phyloP scores from a whole-genome alignment of 2,888 invertebrate species.

The Linnaemya tessellans region DNA sequence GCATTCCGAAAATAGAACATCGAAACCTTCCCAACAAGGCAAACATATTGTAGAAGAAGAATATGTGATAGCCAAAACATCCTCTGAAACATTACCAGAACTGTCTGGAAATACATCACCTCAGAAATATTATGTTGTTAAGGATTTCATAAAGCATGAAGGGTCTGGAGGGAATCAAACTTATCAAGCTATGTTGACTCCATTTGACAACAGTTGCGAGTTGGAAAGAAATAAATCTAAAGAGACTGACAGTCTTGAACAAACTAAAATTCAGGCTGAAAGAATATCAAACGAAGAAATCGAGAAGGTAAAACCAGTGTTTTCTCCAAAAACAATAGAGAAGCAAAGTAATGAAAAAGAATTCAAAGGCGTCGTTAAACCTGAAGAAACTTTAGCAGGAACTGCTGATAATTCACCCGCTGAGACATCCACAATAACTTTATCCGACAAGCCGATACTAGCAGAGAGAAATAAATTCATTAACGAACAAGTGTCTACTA shows the following conservation, averaged over 20 bases:
- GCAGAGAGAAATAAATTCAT: constrained; percentile 42
- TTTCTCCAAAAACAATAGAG: not conserved
- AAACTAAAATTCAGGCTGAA: not conserved
- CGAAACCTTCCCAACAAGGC: not conserved
- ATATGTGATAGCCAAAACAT: not conserved
- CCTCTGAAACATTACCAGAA: not conserved
- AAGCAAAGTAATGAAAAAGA: not conserved
- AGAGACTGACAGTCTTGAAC: not conserved
- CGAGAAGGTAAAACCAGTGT: not conserved
- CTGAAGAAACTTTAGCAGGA: not conserved
- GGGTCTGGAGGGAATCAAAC: constrained; percentile 11
- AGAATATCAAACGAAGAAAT: not conserved
- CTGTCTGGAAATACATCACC: constrained; percentile 1
- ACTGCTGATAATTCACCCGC: not conserved
- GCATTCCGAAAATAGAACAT: not conserved
- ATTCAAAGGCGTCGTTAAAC: not conserved
- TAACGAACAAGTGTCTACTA: not conserved
- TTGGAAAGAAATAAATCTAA: not conserved
- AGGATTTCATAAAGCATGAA: constrained; percentile 46
- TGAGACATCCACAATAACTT: not conserved
- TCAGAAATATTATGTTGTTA: constrained; percentile 23
- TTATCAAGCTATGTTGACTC: constrained; percentile 9
- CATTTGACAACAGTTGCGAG: constrained; percentile 14
- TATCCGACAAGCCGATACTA: constrained; percentile 30
- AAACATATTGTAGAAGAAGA: not conserved